phyloP scores from a whole-genome alignment of 2,888 invertebrate genomes.

The Sarcophaga rosellei region DNA sequence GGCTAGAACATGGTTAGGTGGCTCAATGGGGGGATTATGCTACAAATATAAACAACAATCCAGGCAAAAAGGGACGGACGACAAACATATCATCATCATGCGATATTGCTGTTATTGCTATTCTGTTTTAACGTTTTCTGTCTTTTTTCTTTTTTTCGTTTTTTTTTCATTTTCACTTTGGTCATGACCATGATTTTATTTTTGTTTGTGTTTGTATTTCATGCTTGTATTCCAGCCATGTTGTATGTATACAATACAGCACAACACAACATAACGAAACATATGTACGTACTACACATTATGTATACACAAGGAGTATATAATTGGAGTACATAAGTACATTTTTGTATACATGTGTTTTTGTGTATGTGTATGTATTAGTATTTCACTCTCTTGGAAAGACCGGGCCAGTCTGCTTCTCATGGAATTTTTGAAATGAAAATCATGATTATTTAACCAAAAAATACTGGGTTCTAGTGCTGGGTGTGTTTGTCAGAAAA shows the following conservation, averaged over 20 bases:
- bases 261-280: slow-evolving; percentile 9
- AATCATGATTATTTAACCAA: background rate
- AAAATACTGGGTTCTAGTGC: background rate
- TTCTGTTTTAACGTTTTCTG: background rate
- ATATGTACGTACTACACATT: background rate
- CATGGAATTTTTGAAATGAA: slow-evolving; percentile 41
- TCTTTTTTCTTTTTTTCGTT: background rate
- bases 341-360: slow-evolving; percentile 10
- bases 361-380: background rate
- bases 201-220: background rate
- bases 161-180: slow-evolving; percentile 31
- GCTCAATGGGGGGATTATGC: slow-evolving; percentile 50
- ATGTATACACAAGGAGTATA: background rate
- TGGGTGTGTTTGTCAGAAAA: slow-evolving; percentile 64
- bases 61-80: slow-evolving; percentile 13
- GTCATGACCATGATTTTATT: slow-evolving; percentile 66
- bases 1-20: slow-evolving; percentile 51
- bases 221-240: slow-evolving; percentile 18
- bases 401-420: slow-evolving; percentile 36
- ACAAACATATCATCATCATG: slow-evolving; percentile 41
- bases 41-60: slow-evolving; percentile 11
- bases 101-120: slow-evolving; percentile 30
- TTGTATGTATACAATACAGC: slow-evolving; percentile 2
- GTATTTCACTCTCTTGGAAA: slow-evolving; percentile 40
- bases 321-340: background rate